These are phyloP conservation scores for Saccopteryx bilineata DNA, from an alignment of 2,113 vertebrate genomes.

Conservation along the genomic window DNA sequence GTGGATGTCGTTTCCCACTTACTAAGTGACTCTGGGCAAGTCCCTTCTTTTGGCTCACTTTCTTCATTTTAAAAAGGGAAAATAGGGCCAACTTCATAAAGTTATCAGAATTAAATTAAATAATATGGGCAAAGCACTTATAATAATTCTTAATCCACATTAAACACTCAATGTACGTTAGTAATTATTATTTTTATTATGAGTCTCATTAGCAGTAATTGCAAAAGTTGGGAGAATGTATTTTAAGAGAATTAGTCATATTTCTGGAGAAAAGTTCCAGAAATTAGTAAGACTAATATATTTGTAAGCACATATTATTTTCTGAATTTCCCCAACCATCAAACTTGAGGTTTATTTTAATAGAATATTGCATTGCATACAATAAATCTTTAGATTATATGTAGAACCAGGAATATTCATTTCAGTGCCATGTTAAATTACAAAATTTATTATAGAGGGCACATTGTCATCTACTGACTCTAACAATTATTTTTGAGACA, in stretches of 20 bases:
- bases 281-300: background rate
- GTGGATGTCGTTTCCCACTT: background rate
- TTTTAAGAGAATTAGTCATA: background rate
- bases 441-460: background rate
- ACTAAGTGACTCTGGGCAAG: background rate
- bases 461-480: background rate
- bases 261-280: background rate
- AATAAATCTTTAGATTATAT: background rate
- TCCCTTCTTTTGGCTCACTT: background rate
- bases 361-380: background rate
- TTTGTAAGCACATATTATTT: background rate
- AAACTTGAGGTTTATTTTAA: background rate
- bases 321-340: background rate
- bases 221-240: background rate
- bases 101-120: background rate
- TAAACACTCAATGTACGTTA: background rate
- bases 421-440: background rate
- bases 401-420: background rate
- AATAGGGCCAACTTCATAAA: background rate
- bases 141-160: background rate
- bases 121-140: background rate
- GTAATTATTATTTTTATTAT: background rate
- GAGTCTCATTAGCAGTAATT: background rate
- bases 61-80: background rate
- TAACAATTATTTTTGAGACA: background rate